Evolutionary conservation across 37 sponge, comb jelly and placozoan genomes (phyloP), one percentile per base, ranked within the genome.

Genomic region (Ephydatia muelleri): DNA sequence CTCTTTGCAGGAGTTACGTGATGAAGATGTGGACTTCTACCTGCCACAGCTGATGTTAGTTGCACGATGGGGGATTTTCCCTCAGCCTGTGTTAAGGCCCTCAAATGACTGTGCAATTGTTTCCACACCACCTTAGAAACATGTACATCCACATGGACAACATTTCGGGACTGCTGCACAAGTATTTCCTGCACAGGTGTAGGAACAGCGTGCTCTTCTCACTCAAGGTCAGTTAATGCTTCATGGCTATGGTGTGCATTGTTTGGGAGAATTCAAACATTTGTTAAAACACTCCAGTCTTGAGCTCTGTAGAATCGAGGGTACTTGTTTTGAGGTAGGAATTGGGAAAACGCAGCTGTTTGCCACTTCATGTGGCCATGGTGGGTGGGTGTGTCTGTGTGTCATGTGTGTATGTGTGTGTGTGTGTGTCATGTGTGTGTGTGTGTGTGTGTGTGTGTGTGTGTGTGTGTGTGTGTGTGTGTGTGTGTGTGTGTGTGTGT

Each of bases 111-210:
- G 14, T 16, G 12, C 2, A 26, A 14, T n/a, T 34, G 72, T 71
- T 71, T 71, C 72, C 12, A 71, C 30, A 71, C 21, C 49, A 23
- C 36, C 72, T 19, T 30, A 95, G 96, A 12, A 90, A 87, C 81
- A 86, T 94, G 93, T 97, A 97, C 76, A 83, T 97, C 49, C 97
- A 94, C 65, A 70, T 95, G 70, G 93, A 92, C 6, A 91, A 87
- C 43, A 66, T 97, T 25, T 89, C 96, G 1, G 82, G 70, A 9
- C 84, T 83, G 0, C 86, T 97, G 36, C 91, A 97, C 78, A 86
- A 87, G 67, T 97, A 92, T 82, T 92, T 97, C 78, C 82, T 88
- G 9, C 74, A 90, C 65, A 80, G 97, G 21, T 92, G 92, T 69
- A 66, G 91, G 26, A 75, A 79, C 49, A 83, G 90, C 26, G 73